Evolutionary conservation across 92 coral and sea anemone genomes (phyloP).

Genomic region (Diadumene lineata): DNA sequence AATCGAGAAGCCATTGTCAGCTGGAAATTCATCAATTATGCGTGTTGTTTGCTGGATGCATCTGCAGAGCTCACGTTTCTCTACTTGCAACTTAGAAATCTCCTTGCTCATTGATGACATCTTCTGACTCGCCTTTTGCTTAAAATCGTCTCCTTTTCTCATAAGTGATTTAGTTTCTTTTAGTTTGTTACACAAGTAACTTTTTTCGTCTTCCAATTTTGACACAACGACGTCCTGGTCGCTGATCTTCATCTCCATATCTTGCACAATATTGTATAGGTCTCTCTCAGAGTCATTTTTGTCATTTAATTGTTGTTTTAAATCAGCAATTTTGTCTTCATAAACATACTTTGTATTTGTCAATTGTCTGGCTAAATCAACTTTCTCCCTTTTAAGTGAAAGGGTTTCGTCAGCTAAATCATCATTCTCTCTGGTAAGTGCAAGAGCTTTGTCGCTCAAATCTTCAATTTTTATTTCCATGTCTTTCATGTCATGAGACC

Average conservation of each 20-base stretch:
- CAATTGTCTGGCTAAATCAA: not conserved
- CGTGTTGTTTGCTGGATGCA: not conserved
- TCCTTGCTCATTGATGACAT: not conserved
- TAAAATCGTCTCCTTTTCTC: not conserved
- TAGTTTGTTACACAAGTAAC: not conserved
- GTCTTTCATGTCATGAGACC: conserved; percentile 1
- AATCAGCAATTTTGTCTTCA: not conserved
- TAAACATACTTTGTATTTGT: not conserved
- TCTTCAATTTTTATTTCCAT: not conserved
- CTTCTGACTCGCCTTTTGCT: not conserved
- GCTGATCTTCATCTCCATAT: not conserved
- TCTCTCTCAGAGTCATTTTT: not conserved
- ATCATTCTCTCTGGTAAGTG: not conserved
- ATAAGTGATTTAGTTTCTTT: not conserved
- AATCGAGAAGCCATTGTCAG: not conserved
- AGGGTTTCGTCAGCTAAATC: not conserved
- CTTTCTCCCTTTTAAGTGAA: not conserved
- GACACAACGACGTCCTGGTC: not conserved
- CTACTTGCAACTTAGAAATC: not conserved
- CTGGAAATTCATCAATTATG: not conserved
- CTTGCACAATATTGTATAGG: not conserved
- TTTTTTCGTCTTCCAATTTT: not conserved
- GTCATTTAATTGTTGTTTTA: not conserved
- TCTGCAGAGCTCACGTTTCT: not conserved
- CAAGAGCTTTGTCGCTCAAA: not conserved